Evolutionary conservation across 64 coral and sea anemone genomes (phyloP).

Genomic region (Porites lutea): DNA sequence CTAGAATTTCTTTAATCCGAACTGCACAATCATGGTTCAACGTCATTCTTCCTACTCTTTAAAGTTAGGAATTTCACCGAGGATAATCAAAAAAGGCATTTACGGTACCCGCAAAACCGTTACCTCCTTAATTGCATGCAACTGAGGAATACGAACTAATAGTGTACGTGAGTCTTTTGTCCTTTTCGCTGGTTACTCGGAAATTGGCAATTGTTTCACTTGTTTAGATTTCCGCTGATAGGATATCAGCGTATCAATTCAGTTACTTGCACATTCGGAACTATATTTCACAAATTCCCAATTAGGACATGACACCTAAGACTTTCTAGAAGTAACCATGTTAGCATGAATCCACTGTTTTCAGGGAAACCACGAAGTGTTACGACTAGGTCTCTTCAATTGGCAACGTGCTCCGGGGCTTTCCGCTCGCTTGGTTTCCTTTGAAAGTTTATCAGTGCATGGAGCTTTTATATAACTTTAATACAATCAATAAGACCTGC

Average conservation of each 20-base stretch:
- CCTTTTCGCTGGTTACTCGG: not conserved
- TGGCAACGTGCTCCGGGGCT: not conserved
- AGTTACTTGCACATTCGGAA: not conserved
- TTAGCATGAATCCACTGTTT: not conserved
- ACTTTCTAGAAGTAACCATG: not conserved
- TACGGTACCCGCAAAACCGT: not conserved
- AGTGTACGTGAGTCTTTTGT: not conserved
- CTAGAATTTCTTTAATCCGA: not conserved
- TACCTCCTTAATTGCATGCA: slow-evolving; percentile 30
- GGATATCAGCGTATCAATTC: not conserved
- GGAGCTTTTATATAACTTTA: slow-evolving; percentile 11
- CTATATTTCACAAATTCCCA: not conserved
- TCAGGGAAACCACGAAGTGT: not conserved
- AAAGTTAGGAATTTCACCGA: not conserved
- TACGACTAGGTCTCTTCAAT: not conserved
- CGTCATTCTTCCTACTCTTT: not conserved
- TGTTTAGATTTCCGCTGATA: slow-evolving; percentile 14
- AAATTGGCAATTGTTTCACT: not conserved
- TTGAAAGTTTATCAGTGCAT: not conserved
- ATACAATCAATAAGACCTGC: not conserved
- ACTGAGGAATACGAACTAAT: not conserved
- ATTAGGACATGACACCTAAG: not conserved
- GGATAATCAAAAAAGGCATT: not conserved
- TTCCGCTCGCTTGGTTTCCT: slow-evolving; percentile 5
- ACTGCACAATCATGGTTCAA: not conserved